Conservation (phyloP, 2,113 vertebrate genomes). For the Regulus satrapa region DNA sequence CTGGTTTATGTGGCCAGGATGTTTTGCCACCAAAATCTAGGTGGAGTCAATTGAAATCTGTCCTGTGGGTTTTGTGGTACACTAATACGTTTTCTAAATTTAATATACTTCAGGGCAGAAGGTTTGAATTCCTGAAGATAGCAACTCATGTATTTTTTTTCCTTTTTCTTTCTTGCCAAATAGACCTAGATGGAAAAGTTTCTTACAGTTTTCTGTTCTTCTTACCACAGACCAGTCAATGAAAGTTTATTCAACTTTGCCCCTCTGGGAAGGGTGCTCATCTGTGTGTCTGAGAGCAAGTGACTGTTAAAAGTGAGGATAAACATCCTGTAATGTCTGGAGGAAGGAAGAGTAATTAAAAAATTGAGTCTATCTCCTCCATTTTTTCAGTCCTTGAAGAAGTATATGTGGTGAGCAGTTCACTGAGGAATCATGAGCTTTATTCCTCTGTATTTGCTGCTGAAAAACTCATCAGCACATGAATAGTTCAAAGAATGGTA, state of each 20-base stretch:
- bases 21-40: conserved; percentile 64
- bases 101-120: conserved; percentile 36
- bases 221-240: conserved; percentile 1
- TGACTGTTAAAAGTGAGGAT: not conserved
- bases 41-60: conserved; percentile 57
- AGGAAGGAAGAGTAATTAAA: not conserved
- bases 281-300: not conserved
- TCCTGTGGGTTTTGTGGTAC: conserved; percentile 44
- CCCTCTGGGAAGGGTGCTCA: not conserved
- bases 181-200: conserved; percentile 56
- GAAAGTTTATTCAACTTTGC: conserved; percentile 29
- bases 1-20: conserved; percentile 44
- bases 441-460: not conserved
- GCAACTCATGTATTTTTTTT: conserved; percentile 18
- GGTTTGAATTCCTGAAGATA: conserved; percentile 57
- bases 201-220: conserved; percentile 1
- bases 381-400: not conserved
- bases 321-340: not conserved
- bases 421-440: not conserved
- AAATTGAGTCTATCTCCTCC: not conserved
- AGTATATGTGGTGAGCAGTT: not conserved
- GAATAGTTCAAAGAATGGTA: conserved; percentile 38
- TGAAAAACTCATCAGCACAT: conserved; percentile 18
- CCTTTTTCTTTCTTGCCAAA: conserved; percentile 56
- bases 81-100: conserved; percentile 63